Evolutionary conservation across 1,140 invertebrate species (phyloP).

Genomic region (Danaus plexippus): DNA sequence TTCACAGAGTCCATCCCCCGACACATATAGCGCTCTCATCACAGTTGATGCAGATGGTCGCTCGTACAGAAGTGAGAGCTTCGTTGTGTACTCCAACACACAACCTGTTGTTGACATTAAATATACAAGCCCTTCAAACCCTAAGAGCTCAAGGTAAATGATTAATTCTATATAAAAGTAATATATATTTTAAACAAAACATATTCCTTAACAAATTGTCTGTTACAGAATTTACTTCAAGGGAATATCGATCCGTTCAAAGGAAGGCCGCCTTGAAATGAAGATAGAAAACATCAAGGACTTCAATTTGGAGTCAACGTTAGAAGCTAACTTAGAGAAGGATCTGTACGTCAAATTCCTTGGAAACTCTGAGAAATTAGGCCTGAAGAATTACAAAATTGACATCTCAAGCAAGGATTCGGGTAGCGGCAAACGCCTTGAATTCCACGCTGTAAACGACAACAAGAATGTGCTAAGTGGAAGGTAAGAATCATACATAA

Average conservation of each 20-base stretch:
- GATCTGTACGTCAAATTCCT: slow-evolving; percentile 78
- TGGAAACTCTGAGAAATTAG: slow-evolving; percentile 77
- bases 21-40: slow-evolving; percentile 59
- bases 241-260: slow-evolving; percentile 68
- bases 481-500: slow-evolving; percentile 58
- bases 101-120: slow-evolving; percentile 64
- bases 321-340: slow-evolving; percentile 74
- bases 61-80: slow-evolving; percentile 66
- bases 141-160: slow-evolving; percentile 42
- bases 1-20: slow-evolving; percentile 59
- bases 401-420: slow-evolving; percentile 76
- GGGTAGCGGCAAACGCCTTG: slow-evolving; percentile 74
- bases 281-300: slow-evolving; percentile 70
- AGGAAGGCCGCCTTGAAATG: slow-evolving; percentile 72
- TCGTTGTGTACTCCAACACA: slow-evolving; percentile 56
- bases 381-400: slow-evolving; percentile 76
- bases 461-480: slow-evolving; percentile 79
- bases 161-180: background rate
- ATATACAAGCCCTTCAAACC: slow-evolving; percentile 43
- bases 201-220: background rate
- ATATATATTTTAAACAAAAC: background rate
- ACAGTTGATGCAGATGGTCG: slow-evolving; percentile 62
- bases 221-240: slow-evolving; percentile 68
- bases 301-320: slow-evolving; percentile 67
- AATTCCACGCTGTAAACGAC: slow-evolving; percentile 75